These are phyloP conservation scores for Hippotragus niger DNA, from an alignment of 2,113 vertebrate species.

Conservation along the genomic window DNA sequence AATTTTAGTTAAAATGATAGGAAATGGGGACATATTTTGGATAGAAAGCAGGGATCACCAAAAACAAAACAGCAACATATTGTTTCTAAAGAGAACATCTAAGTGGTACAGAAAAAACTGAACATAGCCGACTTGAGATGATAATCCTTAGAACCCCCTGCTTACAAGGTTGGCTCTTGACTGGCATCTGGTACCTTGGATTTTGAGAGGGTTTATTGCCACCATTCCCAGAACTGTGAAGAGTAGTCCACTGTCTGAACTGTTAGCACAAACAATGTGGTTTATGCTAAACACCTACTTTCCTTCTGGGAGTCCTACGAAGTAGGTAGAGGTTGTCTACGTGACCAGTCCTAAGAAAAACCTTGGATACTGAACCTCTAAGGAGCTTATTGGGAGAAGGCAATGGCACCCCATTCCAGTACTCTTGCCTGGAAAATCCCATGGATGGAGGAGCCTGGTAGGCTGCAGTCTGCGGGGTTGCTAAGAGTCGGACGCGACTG, in stretches of 20 bases:
- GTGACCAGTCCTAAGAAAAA: background rate
- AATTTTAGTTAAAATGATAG: constrained; percentile 25
- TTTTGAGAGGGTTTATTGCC: background rate
- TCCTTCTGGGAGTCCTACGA: background rate
- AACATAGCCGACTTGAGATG: background rate
- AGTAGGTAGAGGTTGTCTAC: background rate
- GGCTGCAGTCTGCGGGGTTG: too few species aligned
- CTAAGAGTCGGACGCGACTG: too few species aligned
- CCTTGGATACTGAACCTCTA: background rate
- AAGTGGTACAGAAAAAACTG: background rate
- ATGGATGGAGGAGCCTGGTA: too few species aligned
- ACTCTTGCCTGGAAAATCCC: too few species aligned
- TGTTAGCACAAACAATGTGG: background rate
- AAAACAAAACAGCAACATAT: background rate
- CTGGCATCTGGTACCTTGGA: background rate
- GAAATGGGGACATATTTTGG: background rate
- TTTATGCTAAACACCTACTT: background rate
- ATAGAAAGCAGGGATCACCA: background rate
- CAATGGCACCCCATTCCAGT: too few species aligned
- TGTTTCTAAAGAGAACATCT: background rate
- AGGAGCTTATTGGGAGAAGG: background rate
- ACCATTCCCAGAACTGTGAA: background rate
- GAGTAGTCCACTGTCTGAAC: background rate
- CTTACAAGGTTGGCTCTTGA: background rate
- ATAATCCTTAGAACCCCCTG: background rate